Evolutionary conservation across 2,797 vertebrate genomes (phyloP).

Genomic region (Urophycis tenuis): DNA sequence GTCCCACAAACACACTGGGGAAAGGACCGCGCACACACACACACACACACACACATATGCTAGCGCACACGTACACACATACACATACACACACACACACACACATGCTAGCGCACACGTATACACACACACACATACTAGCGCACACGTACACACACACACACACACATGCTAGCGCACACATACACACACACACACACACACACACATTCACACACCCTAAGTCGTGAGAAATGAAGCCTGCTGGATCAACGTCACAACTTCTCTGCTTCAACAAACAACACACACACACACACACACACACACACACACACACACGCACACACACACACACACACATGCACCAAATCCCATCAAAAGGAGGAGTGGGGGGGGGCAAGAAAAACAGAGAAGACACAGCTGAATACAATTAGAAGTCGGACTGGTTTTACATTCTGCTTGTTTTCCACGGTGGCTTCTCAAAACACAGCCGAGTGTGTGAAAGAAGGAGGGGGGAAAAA

Average conservation of each 20-base stretch:
- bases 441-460: constrained; percentile 41
- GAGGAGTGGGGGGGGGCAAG: neutral
- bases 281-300: constrained; percentile 25
- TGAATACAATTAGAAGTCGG: constrained; percentile 63
- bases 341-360: constrained; percentile 10
- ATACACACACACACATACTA: neutral
- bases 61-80: neutral
- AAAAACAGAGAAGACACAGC: constrained; percentile 58
- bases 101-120: neutral
- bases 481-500: constrained; percentile 9
- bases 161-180: neutral
- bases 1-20: constrained; percentile 24
- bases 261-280: constrained; percentile 18
- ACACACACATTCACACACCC: neutral
- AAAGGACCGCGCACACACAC: constrained; percentile 14
- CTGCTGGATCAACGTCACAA: constrained; percentile 36
- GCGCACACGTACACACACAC: neutral
- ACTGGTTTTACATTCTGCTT: constrained; percentile 55
- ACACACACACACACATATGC: neutral
- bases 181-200: neutral
- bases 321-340: neutral
- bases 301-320: constrained; percentile 28
- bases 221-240: constrained; percentile 48
- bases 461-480: constrained; percentile 27
- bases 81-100: neutral